A percentile compares a stretch with the other conserved stretches of the same genome.
phyloP scores from a whole-genome alignment of 2,888 invertebrate genomes.

The Macrophya annulata region DNA sequence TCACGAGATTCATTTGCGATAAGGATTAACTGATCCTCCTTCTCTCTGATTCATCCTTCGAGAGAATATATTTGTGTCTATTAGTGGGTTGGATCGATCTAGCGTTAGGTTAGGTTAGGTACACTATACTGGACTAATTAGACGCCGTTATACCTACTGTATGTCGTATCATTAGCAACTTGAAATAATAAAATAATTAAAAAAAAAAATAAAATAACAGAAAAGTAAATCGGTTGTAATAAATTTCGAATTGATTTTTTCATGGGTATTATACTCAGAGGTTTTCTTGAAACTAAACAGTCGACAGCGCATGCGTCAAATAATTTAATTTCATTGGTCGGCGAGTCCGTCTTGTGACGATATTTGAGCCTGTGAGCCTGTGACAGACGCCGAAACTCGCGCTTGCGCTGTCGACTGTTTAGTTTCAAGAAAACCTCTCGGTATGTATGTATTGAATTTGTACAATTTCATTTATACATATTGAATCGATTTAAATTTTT shows the following conservation, averaged over 20 bases:
- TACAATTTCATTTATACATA: not conserved
- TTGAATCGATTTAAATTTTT: not conserved
- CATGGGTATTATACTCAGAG: no score
- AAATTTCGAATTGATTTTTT: not conserved
- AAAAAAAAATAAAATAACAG: not conserved
- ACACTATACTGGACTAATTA: constrained; percentile 44
- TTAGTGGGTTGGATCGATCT: constrained; percentile 21
- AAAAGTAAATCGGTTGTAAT: not conserved
- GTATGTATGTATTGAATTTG: not conserved
- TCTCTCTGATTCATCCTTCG: not conserved
- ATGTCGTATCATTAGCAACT: constrained; percentile 8
- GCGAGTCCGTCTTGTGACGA: no score
- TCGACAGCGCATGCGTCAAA: no score
- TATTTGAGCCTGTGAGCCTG: no score
- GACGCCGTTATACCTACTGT: constrained; percentile 20
- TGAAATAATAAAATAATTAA: not conserved
- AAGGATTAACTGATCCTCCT: constrained; percentile 22
- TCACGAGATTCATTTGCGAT: constrained; percentile 44
- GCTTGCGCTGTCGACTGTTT: no score
- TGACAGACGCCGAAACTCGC: no score
- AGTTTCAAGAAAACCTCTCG: no score
- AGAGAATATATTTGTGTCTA: constrained; percentile 48
- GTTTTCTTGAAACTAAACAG: no score
- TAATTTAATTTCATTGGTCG: no score
- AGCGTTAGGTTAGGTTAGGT: no score